These are phyloP conservation scores for Leucozona laternaria DNA, from an alignment of 2,888 invertebrate genomes.

Conservation along the genomic window DNA sequence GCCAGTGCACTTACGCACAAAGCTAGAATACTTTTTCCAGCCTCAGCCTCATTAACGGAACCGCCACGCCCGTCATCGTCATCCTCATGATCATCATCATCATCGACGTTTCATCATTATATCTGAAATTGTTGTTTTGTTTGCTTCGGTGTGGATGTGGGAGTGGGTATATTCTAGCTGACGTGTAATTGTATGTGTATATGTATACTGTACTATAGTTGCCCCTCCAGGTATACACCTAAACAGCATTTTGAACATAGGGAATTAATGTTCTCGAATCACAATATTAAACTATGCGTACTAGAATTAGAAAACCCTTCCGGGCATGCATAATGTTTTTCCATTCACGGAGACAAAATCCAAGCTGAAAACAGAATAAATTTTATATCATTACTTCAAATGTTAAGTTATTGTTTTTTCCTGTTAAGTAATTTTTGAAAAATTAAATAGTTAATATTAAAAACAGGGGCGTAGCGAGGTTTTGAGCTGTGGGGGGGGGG, in stretches of 20 bases:
- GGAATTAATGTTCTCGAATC: background rate
- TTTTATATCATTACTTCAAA: too few relatives aligned
- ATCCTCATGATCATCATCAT: background rate
- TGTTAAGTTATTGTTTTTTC: too few relatives aligned
- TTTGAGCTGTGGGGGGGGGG: too few relatives aligned
- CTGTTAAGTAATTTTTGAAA: too few relatives aligned
- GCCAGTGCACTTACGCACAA: conserved; percentile 4
- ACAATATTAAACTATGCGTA: background rate
- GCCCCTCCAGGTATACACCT: background rate
- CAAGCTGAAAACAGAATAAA: too few relatives aligned
- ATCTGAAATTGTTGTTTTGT: background rate
- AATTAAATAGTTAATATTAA: too few relatives aligned
- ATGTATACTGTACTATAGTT: too few relatives aligned
- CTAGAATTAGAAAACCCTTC: background rate
- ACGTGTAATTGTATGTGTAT: background rate
- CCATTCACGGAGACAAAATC: background rate
- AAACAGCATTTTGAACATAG: background rate
- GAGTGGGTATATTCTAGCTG: background rate
- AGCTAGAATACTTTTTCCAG: background rate
- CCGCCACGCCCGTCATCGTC: background rate
- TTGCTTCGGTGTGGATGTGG: background rate
- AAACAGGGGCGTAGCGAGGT: too few relatives aligned
- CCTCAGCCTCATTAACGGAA: conserved; percentile 7
- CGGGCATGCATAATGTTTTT: background rate
- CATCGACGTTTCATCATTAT: conserved; percentile 14